phyloP scores from a whole-genome alignment of 1,140 invertebrate species.

The Drosophila seguyi region DNA sequence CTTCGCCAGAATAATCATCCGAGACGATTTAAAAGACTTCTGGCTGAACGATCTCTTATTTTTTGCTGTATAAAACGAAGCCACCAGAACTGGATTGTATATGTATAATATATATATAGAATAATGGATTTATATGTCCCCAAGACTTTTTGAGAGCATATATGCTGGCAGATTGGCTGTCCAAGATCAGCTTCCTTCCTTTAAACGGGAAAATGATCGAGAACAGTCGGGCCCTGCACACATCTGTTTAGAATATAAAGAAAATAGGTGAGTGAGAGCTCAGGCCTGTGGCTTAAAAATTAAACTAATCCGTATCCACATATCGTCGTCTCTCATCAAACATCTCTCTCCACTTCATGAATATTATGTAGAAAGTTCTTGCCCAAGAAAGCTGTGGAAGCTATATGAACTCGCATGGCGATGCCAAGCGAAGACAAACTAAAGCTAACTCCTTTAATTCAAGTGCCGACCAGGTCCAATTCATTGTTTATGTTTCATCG shows the following conservation, averaged over 20 bases:
- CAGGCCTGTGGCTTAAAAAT: constrained; percentile 14
- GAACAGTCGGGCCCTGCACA: constrained; percentile 26
- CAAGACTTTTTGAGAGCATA: constrained; percentile 31
- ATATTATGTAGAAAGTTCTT: background rate
- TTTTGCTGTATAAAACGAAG: constrained; percentile 42
- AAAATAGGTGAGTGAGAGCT: constrained; percentile 41
- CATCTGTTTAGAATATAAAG: constrained; percentile 38
- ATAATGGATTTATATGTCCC: constrained; percentile 36
- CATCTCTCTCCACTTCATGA: constrained; percentile 17
- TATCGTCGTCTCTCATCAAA: constrained; percentile 20
- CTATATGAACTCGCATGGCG: background rate
- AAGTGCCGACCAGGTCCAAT: background rate
- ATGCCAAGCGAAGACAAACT: background rate
- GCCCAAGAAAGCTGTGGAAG: background rate
- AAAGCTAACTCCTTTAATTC: background rate
- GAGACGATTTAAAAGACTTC: constrained; percentile 42
- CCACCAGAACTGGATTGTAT: constrained; percentile 36
- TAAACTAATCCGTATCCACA: constrained; percentile 24
- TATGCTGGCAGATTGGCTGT: constrained; percentile 28
- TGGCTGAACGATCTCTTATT: constrained; percentile 40
- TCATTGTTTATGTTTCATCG: background rate
- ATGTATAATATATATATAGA: constrained; percentile 12
- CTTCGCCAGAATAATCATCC: constrained; percentile 37
- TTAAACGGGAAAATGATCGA: constrained; percentile 13
- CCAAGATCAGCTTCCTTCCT: constrained; percentile 23